Conservation (phyloP, 2,888 invertebrate species). For the Pachliopta kotzebuea region DNA sequence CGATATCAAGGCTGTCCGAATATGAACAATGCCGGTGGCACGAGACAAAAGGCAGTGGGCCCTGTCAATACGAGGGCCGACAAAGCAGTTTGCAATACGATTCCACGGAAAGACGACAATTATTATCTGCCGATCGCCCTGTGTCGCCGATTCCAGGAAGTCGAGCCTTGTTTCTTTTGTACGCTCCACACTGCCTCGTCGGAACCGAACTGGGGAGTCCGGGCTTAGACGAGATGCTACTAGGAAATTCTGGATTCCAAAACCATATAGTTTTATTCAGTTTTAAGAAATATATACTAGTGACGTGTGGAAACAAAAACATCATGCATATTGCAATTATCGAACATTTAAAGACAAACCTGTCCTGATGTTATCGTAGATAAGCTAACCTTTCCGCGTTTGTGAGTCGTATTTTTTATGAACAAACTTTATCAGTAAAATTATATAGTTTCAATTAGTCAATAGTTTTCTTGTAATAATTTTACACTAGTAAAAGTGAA, state of each 20-base stretch:
- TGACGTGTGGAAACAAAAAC: too few relatives aligned
- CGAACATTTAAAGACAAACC: too few relatives aligned
- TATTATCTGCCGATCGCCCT: conserved; percentile 71
- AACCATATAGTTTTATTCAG: neutral
- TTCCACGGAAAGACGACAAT: conserved; percentile 77
- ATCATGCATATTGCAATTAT: too few relatives aligned
- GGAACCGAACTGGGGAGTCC: neutral
- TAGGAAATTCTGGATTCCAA: neutral
- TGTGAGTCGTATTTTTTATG: too few relatives aligned
- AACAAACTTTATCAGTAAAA: too few relatives aligned
- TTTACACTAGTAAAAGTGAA: too few relatives aligned
- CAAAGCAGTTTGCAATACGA: conserved; percentile 78
- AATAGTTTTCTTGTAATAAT: too few relatives aligned
- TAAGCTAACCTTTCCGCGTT: too few relatives aligned
- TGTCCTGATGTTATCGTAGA: too few relatives aligned
- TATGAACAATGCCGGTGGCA: conserved; percentile 75
- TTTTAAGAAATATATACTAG: neutral
- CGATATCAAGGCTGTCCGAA: conserved; percentile 68
- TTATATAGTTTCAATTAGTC: too few relatives aligned
- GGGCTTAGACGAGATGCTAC: too few relatives aligned
- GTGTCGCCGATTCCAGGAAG: conserved; percentile 68
- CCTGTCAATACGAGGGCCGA: conserved; percentile 71
- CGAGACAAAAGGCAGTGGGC: conserved; percentile 70
- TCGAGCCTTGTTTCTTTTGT: conserved; percentile 41
- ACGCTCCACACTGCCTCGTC: neutral